A percentile compares a stretch with the other conserved stretches of the same genome.
These are phyloP conservation scores for Aphelocoma californica DNA, from an alignment of 2,797 vertebrate species.

Conservation along the genomic window DNA sequence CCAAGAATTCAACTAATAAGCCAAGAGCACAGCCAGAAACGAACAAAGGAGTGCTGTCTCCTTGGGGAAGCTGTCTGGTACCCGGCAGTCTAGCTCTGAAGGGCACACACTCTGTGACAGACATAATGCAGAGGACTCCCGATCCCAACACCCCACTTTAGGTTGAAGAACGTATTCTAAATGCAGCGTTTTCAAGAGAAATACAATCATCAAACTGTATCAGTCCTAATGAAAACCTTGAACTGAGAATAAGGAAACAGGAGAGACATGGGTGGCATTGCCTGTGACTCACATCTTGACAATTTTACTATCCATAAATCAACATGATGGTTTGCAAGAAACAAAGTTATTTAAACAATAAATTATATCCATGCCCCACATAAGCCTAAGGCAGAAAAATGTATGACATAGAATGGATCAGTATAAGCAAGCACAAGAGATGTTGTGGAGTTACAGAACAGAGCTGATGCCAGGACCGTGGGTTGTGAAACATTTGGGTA, in stretches of 20 bases:
- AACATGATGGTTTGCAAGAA: not conserved
- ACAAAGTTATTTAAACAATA: not conserved
- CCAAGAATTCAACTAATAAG: conserved; percentile 56
- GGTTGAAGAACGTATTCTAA: not conserved
- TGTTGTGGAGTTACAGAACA: not conserved
- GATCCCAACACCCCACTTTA: not conserved
- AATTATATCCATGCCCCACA: not conserved
- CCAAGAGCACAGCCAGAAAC: conserved; percentile 15
- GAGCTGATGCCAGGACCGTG: not conserved
- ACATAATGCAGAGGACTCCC: not conserved
- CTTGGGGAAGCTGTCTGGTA: conserved; percentile 33
- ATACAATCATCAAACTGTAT: not conserved
- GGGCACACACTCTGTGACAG: not conserved
- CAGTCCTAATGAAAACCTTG: not conserved
- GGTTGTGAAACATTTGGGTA: not conserved
- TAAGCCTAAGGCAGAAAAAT: not conserved
- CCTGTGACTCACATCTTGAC: not conserved
- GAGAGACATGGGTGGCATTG: not conserved
- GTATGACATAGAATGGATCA: not conserved
- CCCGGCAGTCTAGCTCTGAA: not conserved
- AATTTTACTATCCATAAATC: not conserved
- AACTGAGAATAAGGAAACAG: not conserved
- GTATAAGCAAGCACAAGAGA: not conserved
- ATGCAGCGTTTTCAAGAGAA: not conserved
- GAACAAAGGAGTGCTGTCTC: conserved; percentile 58